Base-by-base conservation (phyloP, 2,888 invertebrate species). In the Dioctria rufipes region DNA sequence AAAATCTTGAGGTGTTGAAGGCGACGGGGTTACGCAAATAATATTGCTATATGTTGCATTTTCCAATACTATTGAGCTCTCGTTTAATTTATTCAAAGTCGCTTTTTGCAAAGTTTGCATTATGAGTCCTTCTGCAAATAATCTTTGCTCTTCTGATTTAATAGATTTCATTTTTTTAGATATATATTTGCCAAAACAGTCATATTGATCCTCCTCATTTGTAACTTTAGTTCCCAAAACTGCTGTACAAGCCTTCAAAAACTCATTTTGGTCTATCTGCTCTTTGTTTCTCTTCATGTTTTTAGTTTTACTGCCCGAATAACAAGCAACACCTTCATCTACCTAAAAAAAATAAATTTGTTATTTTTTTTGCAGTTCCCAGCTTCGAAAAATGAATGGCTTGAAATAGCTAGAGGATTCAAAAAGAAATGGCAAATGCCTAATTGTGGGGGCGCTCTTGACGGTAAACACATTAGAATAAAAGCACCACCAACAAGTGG, bases 251-350 rank as follows among this genome's bases (percentile, higher is more conserved):
- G 40, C 42, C 42, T 73, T 73, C 3, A 73, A 54, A 73, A 73
- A 58, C 13, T 73, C 4, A 11, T 11, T 8, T 40, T 73, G 40
- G 54, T 54, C 73, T 54, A 39, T 11, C 39, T 39, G 5, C n/a
- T 54, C 58, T 73, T 4, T 39, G 4, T 73, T 58, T n/a, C n/a
- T n/a, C n/a, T n/a, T n/a, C n/a, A n/a, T n/a, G n/a, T n/a, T n/a
- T n/a, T n/a, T n/a, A n/a, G n/a, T 8, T 39, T 54, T 58, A 73
- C 58, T 67, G 1, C 49, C 2, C 49, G 13, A 67, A 67, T 42
- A 67, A 67, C 67, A 46, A 67, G 67, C 67, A 67, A 67, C 67
- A 67, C 49, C 67, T 63, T 63, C 63, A 46, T 43, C 46, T 67
- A 13, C 67, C 9, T 13, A 67, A 67, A 67, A 49, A 13, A 9